These are phyloP conservation scores for Simalia tracyae DNA, from an alignment of 2,797 vertebrate species.

Conservation along the genomic window DNA sequence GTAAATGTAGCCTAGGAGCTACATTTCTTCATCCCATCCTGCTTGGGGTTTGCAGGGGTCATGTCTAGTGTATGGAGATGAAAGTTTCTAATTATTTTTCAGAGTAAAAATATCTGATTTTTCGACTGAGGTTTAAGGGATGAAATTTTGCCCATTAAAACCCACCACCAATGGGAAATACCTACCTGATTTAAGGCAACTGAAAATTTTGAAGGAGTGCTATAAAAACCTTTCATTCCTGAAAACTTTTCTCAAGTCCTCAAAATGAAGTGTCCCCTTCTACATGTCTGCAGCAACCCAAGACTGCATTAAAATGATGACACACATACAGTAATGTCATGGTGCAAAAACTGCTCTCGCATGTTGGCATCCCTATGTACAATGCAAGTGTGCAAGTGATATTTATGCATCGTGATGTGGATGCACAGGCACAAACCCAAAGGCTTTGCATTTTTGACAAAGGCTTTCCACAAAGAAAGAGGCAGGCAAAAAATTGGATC, in stretches of 20 bases:
- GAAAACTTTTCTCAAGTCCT: neutral
- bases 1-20: neutral
- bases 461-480: neutral
- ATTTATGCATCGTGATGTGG: neutral
- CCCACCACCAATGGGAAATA: neutral
- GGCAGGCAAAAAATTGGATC: neutral
- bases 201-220: neutral
- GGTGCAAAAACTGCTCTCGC: neutral
- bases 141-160: neutral
- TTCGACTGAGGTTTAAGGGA: neutral
- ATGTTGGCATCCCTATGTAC: neutral
- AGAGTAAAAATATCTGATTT: neutral
- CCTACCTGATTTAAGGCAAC: neutral
- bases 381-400: neutral
- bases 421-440: neutral
- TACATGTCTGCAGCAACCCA: neutral
- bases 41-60: neutral
- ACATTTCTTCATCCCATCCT: neutral
- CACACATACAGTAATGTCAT: neutral
- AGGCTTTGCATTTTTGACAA: neutral
- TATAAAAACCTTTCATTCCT: neutral
- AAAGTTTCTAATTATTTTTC: neutral
- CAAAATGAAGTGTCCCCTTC: neutral
- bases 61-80: neutral
- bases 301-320: neutral